phyloP scores from a whole-genome alignment of 2,888 invertebrate genomes.

The Nemoura dubitans region DNA sequence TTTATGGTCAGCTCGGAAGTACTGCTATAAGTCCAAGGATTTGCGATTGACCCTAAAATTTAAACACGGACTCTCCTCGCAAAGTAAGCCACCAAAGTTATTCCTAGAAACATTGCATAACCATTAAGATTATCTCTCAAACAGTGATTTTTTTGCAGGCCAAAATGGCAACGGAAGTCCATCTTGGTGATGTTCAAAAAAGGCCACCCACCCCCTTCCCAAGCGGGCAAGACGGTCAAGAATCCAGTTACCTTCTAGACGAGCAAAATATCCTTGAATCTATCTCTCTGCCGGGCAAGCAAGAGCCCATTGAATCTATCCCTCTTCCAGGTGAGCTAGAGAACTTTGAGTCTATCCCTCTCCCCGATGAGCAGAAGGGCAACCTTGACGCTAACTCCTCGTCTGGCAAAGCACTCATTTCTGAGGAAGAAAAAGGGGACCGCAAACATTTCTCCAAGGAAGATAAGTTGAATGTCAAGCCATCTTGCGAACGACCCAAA shows the following conservation, averaged over 20 bases:
- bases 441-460: not conserved
- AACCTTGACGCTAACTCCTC: too few relatives aligned
- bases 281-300: not conserved
- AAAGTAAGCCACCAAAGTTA: not conserved
- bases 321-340: not conserved
- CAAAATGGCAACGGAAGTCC: not conserved
- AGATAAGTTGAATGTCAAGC: not conserved
- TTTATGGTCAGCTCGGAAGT: not conserved
- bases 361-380: not conserved
- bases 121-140: not conserved
- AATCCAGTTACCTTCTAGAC: too few relatives aligned
- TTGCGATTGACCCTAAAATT: not conserved
- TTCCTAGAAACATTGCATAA: not conserved
- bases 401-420: too few relatives aligned
- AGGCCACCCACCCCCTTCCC: too few relatives aligned
- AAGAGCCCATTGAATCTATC: not conserved
- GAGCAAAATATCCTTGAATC: too few relatives aligned
- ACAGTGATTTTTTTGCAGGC: not conserved
- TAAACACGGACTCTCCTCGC: not conserved
- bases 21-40: not conserved
- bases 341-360: not conserved
- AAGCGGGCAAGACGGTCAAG: too few relatives aligned
- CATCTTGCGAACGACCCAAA: too few relatives aligned
- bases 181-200: too few relatives aligned
- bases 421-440: not conserved